These are phyloP conservation scores for Platerodrilus igneus DNA, from an alignment of 2,888 invertebrate genomes.

Conservation along the genomic window DNA sequence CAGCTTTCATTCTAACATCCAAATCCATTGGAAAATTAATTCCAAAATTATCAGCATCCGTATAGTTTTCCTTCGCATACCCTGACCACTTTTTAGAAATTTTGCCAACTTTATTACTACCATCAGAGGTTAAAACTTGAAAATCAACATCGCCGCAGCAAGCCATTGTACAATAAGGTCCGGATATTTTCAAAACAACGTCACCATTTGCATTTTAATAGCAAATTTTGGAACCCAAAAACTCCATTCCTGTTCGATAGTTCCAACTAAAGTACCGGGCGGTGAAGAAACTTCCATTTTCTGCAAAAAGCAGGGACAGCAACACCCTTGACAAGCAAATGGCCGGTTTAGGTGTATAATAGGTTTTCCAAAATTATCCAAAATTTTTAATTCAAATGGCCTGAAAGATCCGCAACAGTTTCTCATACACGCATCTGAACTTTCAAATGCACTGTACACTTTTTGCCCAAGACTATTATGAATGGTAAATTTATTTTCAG, in stretches of 20 bases:
- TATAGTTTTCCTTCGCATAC: conserved; percentile 67
- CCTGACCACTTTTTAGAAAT: conserved; percentile 84
- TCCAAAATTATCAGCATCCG: conserved; percentile 78
- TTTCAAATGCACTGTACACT: conserved; percentile 70
- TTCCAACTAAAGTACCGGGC: conserved; percentile 60
- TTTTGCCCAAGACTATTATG: conserved; percentile 68
- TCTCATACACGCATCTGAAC: conserved; percentile 72
- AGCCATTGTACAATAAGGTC: conserved; percentile 62
- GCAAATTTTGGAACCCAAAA: conserved; percentile 62
- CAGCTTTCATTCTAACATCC: conserved; percentile 72
- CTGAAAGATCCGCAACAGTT: conserved; percentile 71
- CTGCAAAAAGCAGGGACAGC: conserved; percentile 74
- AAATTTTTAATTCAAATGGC: conserved; percentile 75
- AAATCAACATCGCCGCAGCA: conserved; percentile 76
- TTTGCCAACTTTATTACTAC: conserved; percentile 66
- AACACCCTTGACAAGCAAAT: conserved; percentile 68
- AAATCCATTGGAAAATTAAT: conserved; percentile 78
- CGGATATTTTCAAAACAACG: conserved; percentile 67
- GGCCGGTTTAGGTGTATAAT: conserved; percentile 75
- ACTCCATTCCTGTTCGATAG: conserved; percentile 65
- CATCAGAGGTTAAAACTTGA: conserved; percentile 67
- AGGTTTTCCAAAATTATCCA: conserved; percentile 70
- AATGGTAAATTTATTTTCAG: conserved; percentile 75
- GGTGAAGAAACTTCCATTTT: conserved; percentile 66
- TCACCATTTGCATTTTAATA: conserved; percentile 66